Conservation (phyloP, 1,140 invertebrate genomes). For the Lutraria rhynchaena region DNA sequence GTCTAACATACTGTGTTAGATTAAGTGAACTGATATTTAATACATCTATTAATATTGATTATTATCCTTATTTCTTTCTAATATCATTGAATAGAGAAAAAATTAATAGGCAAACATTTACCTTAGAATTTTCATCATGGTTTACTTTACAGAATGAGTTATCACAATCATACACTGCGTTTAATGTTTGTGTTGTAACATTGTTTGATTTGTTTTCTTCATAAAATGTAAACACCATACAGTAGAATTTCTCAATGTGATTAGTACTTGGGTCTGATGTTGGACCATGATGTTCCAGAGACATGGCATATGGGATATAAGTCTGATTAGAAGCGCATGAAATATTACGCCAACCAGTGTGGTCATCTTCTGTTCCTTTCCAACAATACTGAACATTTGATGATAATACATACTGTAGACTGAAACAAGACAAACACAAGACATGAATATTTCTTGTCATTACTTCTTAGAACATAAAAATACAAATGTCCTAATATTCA, state of each 20-base stretch:
- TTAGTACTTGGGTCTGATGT: background rate
- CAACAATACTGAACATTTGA: conserved; percentile 28
- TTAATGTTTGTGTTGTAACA: background rate
- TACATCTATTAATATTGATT: too few species aligned
- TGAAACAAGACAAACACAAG: too few species aligned
- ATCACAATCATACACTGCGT: conserved; percentile 14
- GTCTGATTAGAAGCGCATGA: background rate
- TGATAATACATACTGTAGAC: background rate
- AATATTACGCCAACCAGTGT: background rate
- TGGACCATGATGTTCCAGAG: background rate
- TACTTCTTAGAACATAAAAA: too few species aligned
- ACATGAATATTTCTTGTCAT: too few species aligned
- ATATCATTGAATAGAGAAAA: too few species aligned
- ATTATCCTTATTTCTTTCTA: too few species aligned
- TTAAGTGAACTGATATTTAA: too few species aligned
- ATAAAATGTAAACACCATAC: conserved; percentile 26
- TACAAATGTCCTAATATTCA: too few species aligned
- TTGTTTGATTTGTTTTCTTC: background rate
- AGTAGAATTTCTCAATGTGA: background rate
- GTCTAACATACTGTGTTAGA: too few species aligned
- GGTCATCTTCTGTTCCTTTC: conserved; percentile 24
- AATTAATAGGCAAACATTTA: too few species aligned
- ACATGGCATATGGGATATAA: background rate
- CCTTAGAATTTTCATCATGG: too few species aligned
- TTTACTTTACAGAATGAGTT: too few species aligned